Conservation (phyloP, 23 tunicate species). For the Oikopleura dioica region DNA sequence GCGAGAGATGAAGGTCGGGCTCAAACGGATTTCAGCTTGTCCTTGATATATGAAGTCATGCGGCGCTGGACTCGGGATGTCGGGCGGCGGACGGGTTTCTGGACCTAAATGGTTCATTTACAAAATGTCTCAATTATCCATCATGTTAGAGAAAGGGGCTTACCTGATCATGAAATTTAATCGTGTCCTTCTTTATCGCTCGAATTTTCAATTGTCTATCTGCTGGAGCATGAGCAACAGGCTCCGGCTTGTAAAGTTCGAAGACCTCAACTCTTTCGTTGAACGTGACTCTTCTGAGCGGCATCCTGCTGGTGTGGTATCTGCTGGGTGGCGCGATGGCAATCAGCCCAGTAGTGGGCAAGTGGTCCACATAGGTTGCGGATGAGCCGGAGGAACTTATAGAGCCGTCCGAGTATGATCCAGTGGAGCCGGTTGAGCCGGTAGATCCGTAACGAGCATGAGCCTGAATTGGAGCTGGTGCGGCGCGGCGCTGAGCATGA, state of each 20-base stretch:
- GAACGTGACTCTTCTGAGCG: neutral
- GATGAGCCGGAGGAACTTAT: neutral
- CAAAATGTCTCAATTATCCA: too few relatives aligned
- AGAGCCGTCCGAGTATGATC: constrained; percentile 6
- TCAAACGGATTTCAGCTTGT: constrained; percentile 11
- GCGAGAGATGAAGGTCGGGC: too few relatives aligned
- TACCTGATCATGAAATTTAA: constrained; percentile 10
- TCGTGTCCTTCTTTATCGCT: neutral
- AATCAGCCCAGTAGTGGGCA: neutral
- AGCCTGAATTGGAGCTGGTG: too few relatives aligned
- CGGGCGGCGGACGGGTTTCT: neutral
- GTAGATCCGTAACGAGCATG: neutral
- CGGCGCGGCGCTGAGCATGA: too few relatives aligned
- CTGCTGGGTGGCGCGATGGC: constrained; percentile 6
- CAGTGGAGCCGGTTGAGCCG: neutral
- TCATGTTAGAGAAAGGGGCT: too few relatives aligned
- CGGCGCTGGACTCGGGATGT: neutral
- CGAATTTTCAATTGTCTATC: neutral
- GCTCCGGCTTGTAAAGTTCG: neutral
- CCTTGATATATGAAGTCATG: constrained; percentile 5
- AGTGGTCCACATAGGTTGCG: neutral
- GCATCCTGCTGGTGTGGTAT: neutral
- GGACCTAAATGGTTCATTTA: neutral
- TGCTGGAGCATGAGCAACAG: neutral
- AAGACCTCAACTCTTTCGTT: constrained; percentile 2